Base-by-base conservation (phyloP, 2,113 vertebrate species). In the Charina bottae region DNA sequence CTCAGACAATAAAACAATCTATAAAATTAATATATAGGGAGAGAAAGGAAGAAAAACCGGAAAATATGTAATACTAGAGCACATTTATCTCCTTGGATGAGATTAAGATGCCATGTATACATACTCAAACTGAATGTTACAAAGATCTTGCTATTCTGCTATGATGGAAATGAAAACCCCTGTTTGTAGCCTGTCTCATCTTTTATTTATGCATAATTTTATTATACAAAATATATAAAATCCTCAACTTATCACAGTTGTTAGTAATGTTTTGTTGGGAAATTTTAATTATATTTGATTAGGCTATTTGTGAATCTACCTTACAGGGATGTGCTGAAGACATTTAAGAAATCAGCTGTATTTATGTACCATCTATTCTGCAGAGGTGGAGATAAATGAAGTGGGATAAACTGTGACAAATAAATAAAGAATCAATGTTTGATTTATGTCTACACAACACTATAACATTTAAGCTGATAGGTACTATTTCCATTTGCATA, bases 21-120 rank as follows among this genome's bases (percentile, higher is more conserved):
- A 98, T 98, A 98, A 98, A 98, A 97, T 97, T 97, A 98, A 98
- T 98, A 97, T 97, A 97, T 98, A 98, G 96, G 97, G 96, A 97
- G 95, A 96, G 95, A 97, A 97, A 96, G 94, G 95, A 95, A 97
- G 96, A 96, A 97, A 97, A 97, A 96, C 94, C 95, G 95, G 95
- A 96, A 97, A 97, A 97, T 95, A 95, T 97, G 96, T 94, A 97
- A 97, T 96, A 95, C 95, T 97, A 87, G 95, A 46, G 96, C 91
- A 95, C 94, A 94, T 97, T 97, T 97, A 89, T 97, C 95, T 98
- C 93, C 96, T 94, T 94, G 53, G 90, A 93, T 96, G 96, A 97
- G 94, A 94, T 96, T 97, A 93, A 95, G 94, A 96, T 91, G 96
- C 85, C 93, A 94, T 97, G 96, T 97, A 96, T 97, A 94, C 96